phyloP scores from a whole-genome alignment of 64 coral and sea anemone species.

The Actinia equina region DNA sequence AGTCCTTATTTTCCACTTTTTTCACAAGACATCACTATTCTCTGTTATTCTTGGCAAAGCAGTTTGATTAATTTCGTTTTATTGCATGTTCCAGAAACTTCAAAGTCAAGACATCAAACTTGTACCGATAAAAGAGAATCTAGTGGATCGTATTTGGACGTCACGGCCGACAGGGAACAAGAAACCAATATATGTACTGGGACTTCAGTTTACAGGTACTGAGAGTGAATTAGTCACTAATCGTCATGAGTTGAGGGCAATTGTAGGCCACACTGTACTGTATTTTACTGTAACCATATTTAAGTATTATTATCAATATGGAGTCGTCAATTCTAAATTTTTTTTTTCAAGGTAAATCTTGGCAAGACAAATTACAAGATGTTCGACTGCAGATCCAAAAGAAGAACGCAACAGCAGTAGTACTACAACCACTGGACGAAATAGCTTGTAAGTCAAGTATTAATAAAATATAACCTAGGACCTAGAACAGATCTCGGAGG shows the following conservation, averaged over 20 bases:
- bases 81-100: slow-evolving; percentile 28
- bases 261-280: no score
- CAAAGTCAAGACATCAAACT: slow-evolving; percentile 33
- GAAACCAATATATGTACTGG: slow-evolving; percentile 63
- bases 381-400: slow-evolving; percentile 32
- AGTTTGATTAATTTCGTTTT: no score
- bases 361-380: slow-evolving; percentile 67
- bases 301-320: no score
- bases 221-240: no score
- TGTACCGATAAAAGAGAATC: slow-evolving; percentile 50
- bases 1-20: no score
- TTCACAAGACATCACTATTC: no score
- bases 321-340: no score
- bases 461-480: no score
- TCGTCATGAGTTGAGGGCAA: no score
- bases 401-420: slow-evolving; percentile 57
- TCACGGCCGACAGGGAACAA: slow-evolving; percentile 24
- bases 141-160: slow-evolving; percentile 72
- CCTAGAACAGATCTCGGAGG: no score
- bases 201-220: slow-evolving; percentile 61
- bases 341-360: slow-evolving; percentile 51
- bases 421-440: slow-evolving; percentile 76
- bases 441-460: slow-evolving; percentile 64
- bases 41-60: no score
- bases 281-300: no score